Percentiles rank a stretch among this genome's conserved stretches.
phyloP scores from a whole-genome alignment of 2,888 invertebrate species.

The Torymus auratus region DNA sequence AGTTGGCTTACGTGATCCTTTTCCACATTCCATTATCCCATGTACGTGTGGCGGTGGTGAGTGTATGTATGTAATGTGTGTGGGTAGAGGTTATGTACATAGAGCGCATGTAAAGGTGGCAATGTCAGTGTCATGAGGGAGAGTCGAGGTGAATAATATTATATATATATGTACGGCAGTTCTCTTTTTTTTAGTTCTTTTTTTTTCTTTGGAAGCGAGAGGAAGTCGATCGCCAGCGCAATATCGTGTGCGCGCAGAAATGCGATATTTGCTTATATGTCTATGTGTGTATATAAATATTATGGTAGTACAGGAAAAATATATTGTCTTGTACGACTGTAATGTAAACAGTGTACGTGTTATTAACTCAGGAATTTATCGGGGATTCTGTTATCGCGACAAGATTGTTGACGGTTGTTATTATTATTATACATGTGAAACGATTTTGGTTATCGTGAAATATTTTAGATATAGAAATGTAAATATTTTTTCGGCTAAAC shows the following conservation, averaged over 20 bases:
- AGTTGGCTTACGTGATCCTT: constrained; percentile 9
- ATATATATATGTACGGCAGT: neutral
- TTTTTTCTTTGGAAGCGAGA: constrained; percentile 1
- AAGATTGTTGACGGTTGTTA: no score
- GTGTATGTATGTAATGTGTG: neutral
- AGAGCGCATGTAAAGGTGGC: neutral
- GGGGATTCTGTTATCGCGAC: no score
- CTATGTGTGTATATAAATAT: no score
- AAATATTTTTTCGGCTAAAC: no score
- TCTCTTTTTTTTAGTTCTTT: neutral
- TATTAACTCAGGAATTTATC: no score
- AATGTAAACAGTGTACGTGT: no score
- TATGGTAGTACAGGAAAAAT: no score
- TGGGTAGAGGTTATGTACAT: neutral
- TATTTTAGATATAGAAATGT: no score
- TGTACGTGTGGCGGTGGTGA: neutral
- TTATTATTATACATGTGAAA: no score
- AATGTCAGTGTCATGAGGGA: constrained; percentile 47
- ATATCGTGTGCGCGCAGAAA: constrained; percentile 2
- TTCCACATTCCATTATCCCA: neutral
- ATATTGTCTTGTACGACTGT: no score
- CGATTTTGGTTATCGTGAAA: no score
- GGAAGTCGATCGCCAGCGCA: constrained; percentile 36
- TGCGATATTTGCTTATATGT: no score
- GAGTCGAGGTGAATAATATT: constrained; percentile 26